Evolutionary conservation across 2,888 invertebrate genomes (phyloP).

Genomic region (Acleris literana): DNA sequence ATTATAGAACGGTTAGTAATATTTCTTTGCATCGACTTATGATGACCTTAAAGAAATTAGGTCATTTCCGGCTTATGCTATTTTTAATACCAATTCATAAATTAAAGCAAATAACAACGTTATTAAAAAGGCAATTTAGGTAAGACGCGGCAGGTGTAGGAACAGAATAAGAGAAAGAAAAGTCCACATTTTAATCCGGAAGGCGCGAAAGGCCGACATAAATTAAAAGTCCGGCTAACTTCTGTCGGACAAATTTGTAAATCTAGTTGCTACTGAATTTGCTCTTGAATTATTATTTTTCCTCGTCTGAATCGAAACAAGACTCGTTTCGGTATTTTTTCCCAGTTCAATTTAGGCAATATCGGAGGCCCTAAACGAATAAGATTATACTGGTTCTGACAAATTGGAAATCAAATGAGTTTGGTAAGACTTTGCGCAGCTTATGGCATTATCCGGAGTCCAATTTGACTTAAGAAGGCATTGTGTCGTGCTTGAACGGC

Average conservation of each 20-base stretch:
- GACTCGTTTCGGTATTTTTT: neutral
- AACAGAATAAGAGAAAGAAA: constrained; percentile 43
- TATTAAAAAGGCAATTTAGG: constrained; percentile 37
- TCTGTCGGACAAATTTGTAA: constrained; percentile 39
- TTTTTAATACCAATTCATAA: neutral
- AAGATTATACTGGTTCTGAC: no score
- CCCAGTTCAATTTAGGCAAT: no score
- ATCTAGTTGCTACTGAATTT: constrained; percentile 19
- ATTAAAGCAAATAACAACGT: constrained; percentile 23
- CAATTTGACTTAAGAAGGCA: no score
- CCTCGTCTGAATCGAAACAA: neutral
- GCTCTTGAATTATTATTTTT: neutral
- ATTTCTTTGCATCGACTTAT: no score
- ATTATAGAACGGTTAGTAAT: no score
- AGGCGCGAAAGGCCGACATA: constrained; percentile 50
- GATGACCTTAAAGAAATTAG: no score
- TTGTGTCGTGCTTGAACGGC: no score
- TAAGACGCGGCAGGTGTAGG: constrained; percentile 49
- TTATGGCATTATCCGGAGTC: no score
- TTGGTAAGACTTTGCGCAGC: no score
- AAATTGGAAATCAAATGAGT: no score
- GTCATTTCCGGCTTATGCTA: no score
- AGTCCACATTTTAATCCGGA: constrained; percentile 49
- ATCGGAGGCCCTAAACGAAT: no score
- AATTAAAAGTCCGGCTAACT: constrained; percentile 64